These are phyloP conservation scores for Trachythela sp. DNA, from an alignment of 64 coral and sea anemone species.

Conservation along the genomic window DNA sequence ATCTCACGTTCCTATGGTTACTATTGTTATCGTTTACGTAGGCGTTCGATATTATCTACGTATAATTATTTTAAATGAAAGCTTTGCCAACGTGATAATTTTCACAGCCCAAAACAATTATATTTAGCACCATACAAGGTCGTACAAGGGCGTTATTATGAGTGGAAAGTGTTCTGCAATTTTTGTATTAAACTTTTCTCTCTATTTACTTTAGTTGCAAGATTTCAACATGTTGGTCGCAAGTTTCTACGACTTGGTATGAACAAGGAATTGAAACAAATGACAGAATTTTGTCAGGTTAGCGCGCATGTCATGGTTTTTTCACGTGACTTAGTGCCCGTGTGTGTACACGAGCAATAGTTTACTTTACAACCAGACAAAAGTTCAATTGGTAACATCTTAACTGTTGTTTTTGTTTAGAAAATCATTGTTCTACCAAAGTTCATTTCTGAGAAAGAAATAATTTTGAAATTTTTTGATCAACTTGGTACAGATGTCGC, in stretches of 20 bases:
- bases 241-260: background rate
- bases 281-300: slow-evolving; percentile 10
- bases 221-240: slow-evolving; percentile 13
- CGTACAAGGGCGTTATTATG: background rate
- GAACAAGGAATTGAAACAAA: slow-evolving; percentile 10
- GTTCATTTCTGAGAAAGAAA: slow-evolving; percentile 72
- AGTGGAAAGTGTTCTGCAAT: background rate
- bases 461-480: slow-evolving; percentile 83
- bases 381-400: too few relatives aligned
- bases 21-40: too few relatives aligned
- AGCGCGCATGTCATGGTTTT: background rate
- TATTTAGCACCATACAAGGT: too few relatives aligned
- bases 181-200: background rate
- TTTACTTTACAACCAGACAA: too few relatives aligned
- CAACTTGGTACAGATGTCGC: slow-evolving; percentile 81
- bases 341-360: too few relatives aligned
- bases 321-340: background rate
- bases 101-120: too few relatives aligned
- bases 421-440: slow-evolving; percentile 69
- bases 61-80: too few relatives aligned
- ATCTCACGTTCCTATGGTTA: too few relatives aligned
- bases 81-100: too few relatives aligned
- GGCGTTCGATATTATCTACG: too few relatives aligned
- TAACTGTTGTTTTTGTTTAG: slow-evolving; percentile 34
- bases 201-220: background rate